Conservation (phyloP, 2,113 vertebrate genomes). For the Accipiter virgatus region DNA sequence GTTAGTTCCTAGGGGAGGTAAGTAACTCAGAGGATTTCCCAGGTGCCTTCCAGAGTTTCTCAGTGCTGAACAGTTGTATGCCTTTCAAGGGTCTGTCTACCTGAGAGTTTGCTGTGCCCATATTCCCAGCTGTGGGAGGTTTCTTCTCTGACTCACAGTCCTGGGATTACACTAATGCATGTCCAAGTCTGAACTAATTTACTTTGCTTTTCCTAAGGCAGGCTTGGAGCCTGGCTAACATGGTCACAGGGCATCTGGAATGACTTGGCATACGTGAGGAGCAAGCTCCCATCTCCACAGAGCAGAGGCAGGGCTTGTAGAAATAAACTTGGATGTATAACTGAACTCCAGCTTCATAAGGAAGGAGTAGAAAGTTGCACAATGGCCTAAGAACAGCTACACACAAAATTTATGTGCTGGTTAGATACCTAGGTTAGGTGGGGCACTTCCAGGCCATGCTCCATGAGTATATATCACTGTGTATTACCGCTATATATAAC, state of each 20-base stretch:
- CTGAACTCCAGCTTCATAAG: background rate
- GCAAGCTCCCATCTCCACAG: background rate
- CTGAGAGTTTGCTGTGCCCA: background rate
- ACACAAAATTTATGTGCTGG: background rate
- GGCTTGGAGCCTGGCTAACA: background rate
- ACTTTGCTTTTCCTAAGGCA: background rate
- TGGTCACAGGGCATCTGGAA: background rate
- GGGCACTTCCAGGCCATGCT: background rate
- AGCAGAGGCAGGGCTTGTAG: background rate
- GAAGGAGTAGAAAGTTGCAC: background rate
- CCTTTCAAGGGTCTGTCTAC: background rate
- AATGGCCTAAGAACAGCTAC: background rate
- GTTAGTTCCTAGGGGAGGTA: background rate
- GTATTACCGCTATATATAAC: background rate
- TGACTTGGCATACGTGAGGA: background rate
- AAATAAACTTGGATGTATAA: background rate
- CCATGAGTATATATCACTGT: background rate
- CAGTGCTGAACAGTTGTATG: background rate
- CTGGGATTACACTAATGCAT: background rate
- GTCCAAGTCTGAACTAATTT: background rate
- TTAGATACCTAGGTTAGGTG: background rate
- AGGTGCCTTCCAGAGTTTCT: background rate
- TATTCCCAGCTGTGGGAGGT: accelerated
- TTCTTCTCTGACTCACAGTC: background rate
- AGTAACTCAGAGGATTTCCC: background rate